Evolutionary conservation across 1,140 invertebrate genomes (phyloP).

Genomic region (Drosophila sproati): DNA sequence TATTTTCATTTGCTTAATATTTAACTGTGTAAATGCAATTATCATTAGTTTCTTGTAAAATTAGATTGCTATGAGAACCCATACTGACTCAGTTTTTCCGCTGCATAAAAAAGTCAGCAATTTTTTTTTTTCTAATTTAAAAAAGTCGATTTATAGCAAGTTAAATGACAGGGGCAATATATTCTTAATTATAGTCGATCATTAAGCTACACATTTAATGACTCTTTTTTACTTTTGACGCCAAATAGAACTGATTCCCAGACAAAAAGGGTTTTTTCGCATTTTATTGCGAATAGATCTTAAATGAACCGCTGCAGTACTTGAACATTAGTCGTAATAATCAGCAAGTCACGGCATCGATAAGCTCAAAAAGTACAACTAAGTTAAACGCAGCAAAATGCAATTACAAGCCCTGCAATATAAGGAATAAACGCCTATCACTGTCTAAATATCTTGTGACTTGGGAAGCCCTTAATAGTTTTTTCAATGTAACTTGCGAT

Average conservation of each 20-base stretch:
- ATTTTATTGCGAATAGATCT: constrained; percentile 20
- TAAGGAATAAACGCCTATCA: constrained; percentile 20
- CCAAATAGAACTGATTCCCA: constrained; percentile 34
- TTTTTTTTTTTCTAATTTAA: constrained; percentile 6
- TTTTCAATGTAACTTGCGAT: constrained; percentile 60
- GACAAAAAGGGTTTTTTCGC: constrained; percentile 32
- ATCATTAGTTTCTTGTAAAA: too few species aligned
- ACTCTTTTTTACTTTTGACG: constrained; percentile 11
- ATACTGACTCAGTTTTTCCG: too few species aligned
- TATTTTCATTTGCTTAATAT: too few species aligned
- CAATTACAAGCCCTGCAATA: constrained; percentile 11
- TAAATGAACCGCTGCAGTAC: constrained; percentile 1
- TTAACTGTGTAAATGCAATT: too few species aligned
- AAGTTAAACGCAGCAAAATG: constrained; percentile 11
- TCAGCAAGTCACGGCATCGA: neutral
- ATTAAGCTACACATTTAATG: constrained; percentile 47
- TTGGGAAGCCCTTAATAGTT: constrained; percentile 28
- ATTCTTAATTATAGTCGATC: constrained; percentile 26
- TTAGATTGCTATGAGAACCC: too few species aligned
- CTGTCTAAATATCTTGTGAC: constrained; percentile 56
- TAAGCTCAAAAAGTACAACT: constrained; percentile 5
- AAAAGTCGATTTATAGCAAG: neutral
- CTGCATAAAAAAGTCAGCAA: neutral
- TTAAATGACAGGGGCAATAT: constrained; percentile 9
- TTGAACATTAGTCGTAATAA: constrained; percentile 1